Conservation (phyloP, 2,113 vertebrate species). For the Suncus etruscus region DNA sequence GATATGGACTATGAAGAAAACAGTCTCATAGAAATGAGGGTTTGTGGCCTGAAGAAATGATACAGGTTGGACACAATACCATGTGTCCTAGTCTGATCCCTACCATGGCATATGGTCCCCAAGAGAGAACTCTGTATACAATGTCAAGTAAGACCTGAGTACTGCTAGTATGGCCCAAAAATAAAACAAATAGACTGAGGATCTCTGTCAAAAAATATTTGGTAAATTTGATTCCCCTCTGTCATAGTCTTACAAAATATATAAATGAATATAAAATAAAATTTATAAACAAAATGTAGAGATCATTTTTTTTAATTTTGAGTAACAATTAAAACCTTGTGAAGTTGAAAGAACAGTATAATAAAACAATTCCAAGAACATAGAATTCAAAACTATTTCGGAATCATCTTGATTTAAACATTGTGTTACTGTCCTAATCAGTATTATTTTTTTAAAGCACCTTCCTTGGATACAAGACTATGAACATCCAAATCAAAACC, state of each 20-base stretch:
- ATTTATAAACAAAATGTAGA: constrained; percentile 14
- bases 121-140: no score
- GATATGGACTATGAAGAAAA: background rate
- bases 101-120: no score
- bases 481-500: constrained; percentile 3
- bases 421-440: background rate
- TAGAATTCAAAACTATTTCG: background rate
- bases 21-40: no score
- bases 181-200: background rate
- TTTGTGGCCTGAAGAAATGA: no score
- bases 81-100: no score
- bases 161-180: no score
- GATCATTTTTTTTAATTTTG: background rate
- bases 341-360: constrained; percentile 5
- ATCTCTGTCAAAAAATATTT: background rate
- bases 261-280: no score
- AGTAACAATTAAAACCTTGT: background rate
- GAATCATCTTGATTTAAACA: constrained; percentile 53
- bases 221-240: background rate
- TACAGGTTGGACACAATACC: no score
- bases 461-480: constrained; percentile 8
- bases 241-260: background rate
- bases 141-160: no score
- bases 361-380: constrained; percentile 2
- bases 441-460: constrained; percentile 18